Percentiles rank a stretch among this genome's conserved stretches.
These are phyloP conservation scores for Gymnogyps californianus DNA, from an alignment of 2,113 vertebrate species.

Conservation along the genomic window DNA sequence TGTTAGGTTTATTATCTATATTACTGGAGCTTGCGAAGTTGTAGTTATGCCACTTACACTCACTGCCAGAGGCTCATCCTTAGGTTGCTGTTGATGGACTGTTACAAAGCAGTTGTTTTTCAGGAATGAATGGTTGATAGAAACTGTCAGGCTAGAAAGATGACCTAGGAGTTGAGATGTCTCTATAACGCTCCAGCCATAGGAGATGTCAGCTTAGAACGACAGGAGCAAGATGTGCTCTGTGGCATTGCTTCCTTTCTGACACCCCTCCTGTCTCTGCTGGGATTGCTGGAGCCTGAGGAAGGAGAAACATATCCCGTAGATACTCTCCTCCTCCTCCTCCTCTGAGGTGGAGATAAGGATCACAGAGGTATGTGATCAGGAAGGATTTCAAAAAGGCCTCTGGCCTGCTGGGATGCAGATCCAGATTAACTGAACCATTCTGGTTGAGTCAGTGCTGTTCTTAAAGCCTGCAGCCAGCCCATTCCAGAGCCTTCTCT, in stretches of 20 bases:
- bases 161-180: neutral
- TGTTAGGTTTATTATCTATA: neutral
- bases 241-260: neutral
- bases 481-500: neutral
- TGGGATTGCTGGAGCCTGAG: neutral
- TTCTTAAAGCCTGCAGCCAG: neutral
- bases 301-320: neutral
- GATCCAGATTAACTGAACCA: neutral
- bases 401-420: neutral
- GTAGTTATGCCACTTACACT: neutral
- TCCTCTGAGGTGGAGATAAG: neutral
- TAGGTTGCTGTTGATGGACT: neutral
- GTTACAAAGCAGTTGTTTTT: neutral
- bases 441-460: neutral
- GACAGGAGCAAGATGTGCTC: neutral
- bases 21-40: neutral
- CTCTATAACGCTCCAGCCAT: neutral
- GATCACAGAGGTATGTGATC: neutral
- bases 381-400: neutral
- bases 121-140: neutral
- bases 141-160: neutral
- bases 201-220: neutral
- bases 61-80: neutral
- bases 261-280: neutral
- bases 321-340: neutral